Percentiles rank a stretch among this genome's conserved stretches.
Evolutionary conservation across 2,888 invertebrate species (phyloP).

Genomic region (Microchrysa polita): DNA sequence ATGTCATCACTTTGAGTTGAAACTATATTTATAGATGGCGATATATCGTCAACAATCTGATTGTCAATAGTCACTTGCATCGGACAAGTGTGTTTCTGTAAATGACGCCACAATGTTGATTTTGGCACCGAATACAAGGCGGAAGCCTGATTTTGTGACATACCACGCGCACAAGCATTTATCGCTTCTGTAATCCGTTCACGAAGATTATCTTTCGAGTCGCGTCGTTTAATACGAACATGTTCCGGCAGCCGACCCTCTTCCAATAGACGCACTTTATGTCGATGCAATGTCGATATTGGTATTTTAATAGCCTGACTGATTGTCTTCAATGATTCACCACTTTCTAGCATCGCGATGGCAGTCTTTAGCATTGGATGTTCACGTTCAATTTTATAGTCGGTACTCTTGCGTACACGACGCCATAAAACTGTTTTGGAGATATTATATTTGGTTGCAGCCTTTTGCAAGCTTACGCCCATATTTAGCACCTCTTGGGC

Average conservation of each 20-base stretch:
- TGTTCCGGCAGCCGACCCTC: slow-evolving; percentile 61
- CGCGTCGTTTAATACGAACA: slow-evolving; percentile 55
- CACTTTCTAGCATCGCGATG: slow-evolving; percentile 60
- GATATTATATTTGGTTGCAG: slow-evolving; percentile 61
- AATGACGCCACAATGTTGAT: slow-evolving; percentile 63
- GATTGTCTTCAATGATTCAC: slow-evolving; percentile 62
- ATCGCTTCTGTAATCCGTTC: slow-evolving; percentile 61
- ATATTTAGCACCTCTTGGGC: slow-evolving; percentile 60
- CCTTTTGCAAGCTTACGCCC: slow-evolving; percentile 62
- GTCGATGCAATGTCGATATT: slow-evolving; percentile 63
- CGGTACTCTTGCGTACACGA: slow-evolving; percentile 60
- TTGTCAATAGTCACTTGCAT: slow-evolving; percentile 2
- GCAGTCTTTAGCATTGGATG: slow-evolving; percentile 60
- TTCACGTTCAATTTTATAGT: slow-evolving; percentile 60
- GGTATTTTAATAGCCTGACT: slow-evolving; percentile 63
- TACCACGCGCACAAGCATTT: slow-evolving; percentile 61
- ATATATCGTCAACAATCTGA: slow-evolving; percentile 28
- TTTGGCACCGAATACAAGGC: slow-evolving; percentile 63
- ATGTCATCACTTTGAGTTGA: too few relatives aligned
- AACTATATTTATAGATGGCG: not conserved
- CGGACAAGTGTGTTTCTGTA: slow-evolving; percentile 55
- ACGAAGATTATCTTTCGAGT: slow-evolving; percentile 61
- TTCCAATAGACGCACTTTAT: slow-evolving; percentile 61
- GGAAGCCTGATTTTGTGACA: slow-evolving; percentile 64
- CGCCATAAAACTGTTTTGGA: slow-evolving; percentile 64